Percentiles rank a stretch among this genome's conserved stretches.
Evolutionary conservation across 2,113 vertebrate genomes (phyloP).

Genomic region (Trogon surrucura): DNA sequence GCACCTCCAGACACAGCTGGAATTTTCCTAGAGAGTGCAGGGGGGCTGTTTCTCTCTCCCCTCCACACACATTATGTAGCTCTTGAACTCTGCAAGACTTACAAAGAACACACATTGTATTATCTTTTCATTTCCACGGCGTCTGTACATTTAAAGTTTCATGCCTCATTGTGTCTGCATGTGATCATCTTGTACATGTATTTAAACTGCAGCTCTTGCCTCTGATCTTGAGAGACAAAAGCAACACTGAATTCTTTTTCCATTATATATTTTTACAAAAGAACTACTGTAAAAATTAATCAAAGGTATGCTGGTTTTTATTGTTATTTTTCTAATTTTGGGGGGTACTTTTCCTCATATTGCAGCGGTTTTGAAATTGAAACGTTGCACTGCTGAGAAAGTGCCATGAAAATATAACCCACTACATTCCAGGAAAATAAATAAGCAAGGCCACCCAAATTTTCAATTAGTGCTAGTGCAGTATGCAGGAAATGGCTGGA

Average conservation of each 20-base stretch:
- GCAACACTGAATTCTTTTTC: conserved; percentile 16
- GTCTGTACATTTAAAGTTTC: conserved; percentile 27
- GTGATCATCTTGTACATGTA: background rate
- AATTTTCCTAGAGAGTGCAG: conserved; percentile 2
- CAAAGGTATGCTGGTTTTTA: conserved; percentile 42
- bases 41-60: background rate
- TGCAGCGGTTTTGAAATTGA: conserved; percentile 81
- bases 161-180: conserved; percentile 22
- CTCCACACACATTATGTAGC: background rate
- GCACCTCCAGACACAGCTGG: background rate
- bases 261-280: conserved; percentile 60
- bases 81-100: conserved; percentile 48
- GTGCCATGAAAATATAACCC: conserved; percentile 97
- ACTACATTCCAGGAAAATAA: conserved; percentile 97
- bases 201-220: conserved; percentile 35
- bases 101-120: conserved; percentile 6
- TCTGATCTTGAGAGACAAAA: conserved; percentile 41
- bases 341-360: conserved; percentile 70
- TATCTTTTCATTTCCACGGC: conserved; percentile 53
- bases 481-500: conserved; percentile 92
- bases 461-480: conserved; percentile 96
- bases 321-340: conserved; percentile 53
- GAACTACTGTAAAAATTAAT: conserved; percentile 62
- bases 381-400: conserved; percentile 96
- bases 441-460: conserved; percentile 99